phyloP scores from a whole-genome alignment of 2,113 vertebrate species.

The Fregetta grallaria region DNA sequence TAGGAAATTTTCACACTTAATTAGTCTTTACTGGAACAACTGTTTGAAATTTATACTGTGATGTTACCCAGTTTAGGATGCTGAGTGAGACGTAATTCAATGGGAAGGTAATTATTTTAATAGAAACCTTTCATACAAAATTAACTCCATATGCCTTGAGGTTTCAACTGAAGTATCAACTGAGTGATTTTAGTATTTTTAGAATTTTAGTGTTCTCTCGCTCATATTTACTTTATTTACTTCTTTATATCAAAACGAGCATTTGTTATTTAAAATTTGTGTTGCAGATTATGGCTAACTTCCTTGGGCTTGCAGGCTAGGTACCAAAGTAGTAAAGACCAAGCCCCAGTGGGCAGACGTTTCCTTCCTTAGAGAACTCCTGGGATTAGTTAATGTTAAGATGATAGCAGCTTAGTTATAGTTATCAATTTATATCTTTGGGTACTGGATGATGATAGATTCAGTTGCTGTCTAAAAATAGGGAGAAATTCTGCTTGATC shows the following conservation, averaged over 20 bases:
- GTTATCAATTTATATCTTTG: neutral
- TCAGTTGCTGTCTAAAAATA: neutral
- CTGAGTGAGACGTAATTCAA: slow-evolving; percentile 18
- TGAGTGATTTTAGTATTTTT: neutral
- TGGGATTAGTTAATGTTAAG: neutral
- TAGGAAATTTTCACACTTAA: slow-evolving; percentile 50
- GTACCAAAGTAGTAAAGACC: neutral
- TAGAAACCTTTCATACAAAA: slow-evolving; percentile 26
- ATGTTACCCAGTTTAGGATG: slow-evolving; percentile 46
- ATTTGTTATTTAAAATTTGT: neutral
- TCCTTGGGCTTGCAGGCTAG: neutral
- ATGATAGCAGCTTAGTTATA: neutral
- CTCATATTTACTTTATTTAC: neutral
- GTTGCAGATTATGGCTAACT: neutral
- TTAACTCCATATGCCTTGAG: neutral
- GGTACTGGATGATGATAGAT: neutral
- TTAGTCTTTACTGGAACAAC: slow-evolving; percentile 52
- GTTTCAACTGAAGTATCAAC: neutral
- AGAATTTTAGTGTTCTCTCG: neutral
- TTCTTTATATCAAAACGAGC: neutral
- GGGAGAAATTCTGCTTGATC: neutral
- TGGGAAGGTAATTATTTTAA: slow-evolving; percentile 52
- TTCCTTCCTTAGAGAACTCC: neutral
- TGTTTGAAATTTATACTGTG: slow-evolving; percentile 48
- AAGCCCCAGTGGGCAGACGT: neutral